Conservation (phyloP, 2,888 invertebrate species). For the Neria commutata region DNA sequence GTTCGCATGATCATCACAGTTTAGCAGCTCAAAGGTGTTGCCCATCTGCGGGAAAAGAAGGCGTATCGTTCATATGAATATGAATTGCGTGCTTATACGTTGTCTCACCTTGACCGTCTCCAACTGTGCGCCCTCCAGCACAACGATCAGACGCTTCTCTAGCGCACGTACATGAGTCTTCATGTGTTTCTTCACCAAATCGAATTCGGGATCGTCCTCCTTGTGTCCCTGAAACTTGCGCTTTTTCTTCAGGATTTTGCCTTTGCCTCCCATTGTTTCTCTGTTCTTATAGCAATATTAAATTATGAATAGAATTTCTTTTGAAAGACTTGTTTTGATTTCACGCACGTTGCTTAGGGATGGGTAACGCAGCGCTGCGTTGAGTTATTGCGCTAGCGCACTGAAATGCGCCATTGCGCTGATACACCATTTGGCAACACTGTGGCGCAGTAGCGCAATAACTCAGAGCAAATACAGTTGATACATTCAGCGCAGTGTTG, state of each 20-base stretch:
- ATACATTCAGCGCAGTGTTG: too few relatives aligned
- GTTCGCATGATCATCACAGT: slow-evolving; percentile 89
- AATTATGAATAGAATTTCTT: too few relatives aligned
- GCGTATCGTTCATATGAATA: background rate
- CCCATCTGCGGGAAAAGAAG: slow-evolving; percentile 70
- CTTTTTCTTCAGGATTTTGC: slow-evolving; percentile 53
- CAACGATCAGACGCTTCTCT: slow-evolving; percentile 89
- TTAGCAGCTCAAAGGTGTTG: slow-evolving; percentile 85
- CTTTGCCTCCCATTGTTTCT: slow-evolving; percentile 58
- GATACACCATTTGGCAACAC: too few relatives aligned
- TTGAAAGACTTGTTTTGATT: too few relatives aligned
- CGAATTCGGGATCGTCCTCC: slow-evolving; percentile 77
- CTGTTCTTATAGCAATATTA: too few relatives aligned
- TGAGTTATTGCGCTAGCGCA: too few relatives aligned
- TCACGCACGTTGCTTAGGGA: too few relatives aligned
- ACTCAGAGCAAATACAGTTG: too few relatives aligned
- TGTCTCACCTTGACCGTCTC: slow-evolving; percentile 89
- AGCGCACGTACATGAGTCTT: slow-evolving; percentile 81
- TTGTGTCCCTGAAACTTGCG: slow-evolving; percentile 51
- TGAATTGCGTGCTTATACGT: background rate
- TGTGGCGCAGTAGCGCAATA: too few relatives aligned
- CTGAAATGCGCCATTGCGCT: too few relatives aligned
- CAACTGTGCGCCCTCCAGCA: slow-evolving; percentile 91
- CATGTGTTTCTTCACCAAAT: slow-evolving; percentile 78
- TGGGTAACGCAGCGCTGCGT: too few relatives aligned